These are phyloP conservation scores for Glaucopsyche alexis DNA, from an alignment of 2,888 invertebrate genomes.

Conservation along the genomic window DNA sequence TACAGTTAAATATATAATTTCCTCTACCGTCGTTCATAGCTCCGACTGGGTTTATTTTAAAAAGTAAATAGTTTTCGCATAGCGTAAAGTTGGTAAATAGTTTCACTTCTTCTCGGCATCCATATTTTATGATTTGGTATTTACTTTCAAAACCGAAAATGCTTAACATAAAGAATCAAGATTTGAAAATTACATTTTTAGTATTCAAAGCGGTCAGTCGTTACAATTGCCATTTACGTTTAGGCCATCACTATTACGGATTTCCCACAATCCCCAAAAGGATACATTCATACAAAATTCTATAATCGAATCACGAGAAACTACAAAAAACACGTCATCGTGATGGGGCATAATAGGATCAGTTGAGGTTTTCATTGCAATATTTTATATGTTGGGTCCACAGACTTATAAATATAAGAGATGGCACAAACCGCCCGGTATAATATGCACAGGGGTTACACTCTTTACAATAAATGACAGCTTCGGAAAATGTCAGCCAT, in stretches of 20 bases:
- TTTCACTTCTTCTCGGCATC: neutral
- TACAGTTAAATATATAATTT: no score
- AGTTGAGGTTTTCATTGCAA: neutral
- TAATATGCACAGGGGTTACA: no score
- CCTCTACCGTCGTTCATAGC: no score
- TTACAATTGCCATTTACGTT: neutral
- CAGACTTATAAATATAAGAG: neutral
- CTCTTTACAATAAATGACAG: no score
- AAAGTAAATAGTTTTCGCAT: no score
- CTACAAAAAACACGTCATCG: neutral
- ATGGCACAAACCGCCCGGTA: neutral
- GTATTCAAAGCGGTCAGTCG: neutral
- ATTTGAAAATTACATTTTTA: neutral
- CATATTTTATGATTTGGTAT: neutral
- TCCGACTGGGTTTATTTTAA: no score
- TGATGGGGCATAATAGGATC: neutral
- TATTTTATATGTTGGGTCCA: slow-evolving; percentile 12
- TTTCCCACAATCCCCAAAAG: neutral
- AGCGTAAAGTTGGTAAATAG: neutral
- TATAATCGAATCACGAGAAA: neutral
- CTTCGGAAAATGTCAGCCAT: no score
- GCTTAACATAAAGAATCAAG: neutral
- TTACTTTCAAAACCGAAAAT: no score
- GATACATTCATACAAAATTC: neutral
- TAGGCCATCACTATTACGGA: neutral